A percentile compares a stretch with the other conserved stretches of the same genome.
phyloP scores from a whole-genome alignment of 2,888 invertebrate species.

The Sesia bembeciformis region DNA sequence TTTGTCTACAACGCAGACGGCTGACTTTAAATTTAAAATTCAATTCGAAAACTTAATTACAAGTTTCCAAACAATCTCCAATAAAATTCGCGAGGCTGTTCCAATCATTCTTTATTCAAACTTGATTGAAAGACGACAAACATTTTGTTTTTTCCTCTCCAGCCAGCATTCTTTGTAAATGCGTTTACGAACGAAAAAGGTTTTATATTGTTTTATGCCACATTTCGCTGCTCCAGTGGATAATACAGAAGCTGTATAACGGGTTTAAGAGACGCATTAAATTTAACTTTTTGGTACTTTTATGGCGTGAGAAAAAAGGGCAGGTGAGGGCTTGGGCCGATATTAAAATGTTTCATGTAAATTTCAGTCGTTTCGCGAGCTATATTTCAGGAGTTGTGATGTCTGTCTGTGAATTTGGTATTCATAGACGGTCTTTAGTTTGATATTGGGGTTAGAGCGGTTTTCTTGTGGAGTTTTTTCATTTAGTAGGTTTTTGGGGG shows the following conservation, averaged over 20 bases:
- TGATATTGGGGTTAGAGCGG: constrained; percentile 41
- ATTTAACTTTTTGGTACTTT: constrained; percentile 45
- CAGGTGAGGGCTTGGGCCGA: constrained; percentile 50
- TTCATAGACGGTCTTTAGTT: constrained; percentile 63
- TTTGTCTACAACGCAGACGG: too few species aligned
- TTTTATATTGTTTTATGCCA: constrained; percentile 15
- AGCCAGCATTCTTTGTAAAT: constrained; percentile 22
- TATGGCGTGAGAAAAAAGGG: constrained; percentile 66
- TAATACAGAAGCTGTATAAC: constrained; percentile 19
- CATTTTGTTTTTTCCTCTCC: constrained; percentile 9
- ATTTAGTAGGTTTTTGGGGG: not conserved
- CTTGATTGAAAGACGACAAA: constrained; percentile 29
- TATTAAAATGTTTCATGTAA: constrained; percentile 75
- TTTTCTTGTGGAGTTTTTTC: constrained; percentile 1
- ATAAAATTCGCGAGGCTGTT: not conserved
- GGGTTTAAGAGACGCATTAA: constrained; percentile 37
- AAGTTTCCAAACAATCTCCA: not conserved
- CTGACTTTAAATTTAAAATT: not conserved
- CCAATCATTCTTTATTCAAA: constrained; percentile 21
- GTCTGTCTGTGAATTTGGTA: constrained; percentile 58
- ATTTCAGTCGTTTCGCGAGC: constrained; percentile 42
- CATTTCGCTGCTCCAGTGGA: constrained; percentile 11
- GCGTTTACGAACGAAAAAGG: constrained; percentile 23
- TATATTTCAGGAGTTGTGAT: constrained; percentile 58
- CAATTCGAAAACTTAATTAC: not conserved